phyloP scores from a whole-genome alignment of 2,797 vertebrate species.

The Macroramphosus scolopax region DNA sequence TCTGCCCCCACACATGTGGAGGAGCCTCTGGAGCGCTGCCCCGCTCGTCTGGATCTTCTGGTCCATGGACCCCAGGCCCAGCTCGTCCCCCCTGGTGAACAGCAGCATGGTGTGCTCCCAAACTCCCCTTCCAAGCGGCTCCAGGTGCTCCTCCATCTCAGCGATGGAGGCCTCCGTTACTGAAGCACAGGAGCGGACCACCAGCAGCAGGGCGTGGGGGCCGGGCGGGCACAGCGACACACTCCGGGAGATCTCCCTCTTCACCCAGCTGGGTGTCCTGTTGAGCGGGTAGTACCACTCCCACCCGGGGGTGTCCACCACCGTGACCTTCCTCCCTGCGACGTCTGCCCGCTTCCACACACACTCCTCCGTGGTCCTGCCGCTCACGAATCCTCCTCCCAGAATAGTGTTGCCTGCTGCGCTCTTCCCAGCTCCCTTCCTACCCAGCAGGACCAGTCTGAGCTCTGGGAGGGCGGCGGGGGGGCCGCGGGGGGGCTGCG shows the following conservation, averaged over 20 bases:
- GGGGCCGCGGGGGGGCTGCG: background rate
- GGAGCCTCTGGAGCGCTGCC: conserved; percentile 58
- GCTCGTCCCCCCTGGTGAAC: conserved; percentile 76
- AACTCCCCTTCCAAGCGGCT: conserved; percentile 60
- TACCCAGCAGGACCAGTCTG: conserved; percentile 74
- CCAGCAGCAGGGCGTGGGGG: conserved; percentile 75
- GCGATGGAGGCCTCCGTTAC: conserved; percentile 61
- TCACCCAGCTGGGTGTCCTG: conserved; percentile 76
- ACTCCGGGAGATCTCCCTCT: conserved; percentile 71
- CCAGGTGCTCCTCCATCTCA: conserved; percentile 75
- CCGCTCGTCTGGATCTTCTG: conserved; percentile 61
- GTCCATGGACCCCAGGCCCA: conserved; percentile 65
- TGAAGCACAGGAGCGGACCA: conserved; percentile 68
- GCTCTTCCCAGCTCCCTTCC: conserved; percentile 76
- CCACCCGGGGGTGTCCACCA: conserved; percentile 81
- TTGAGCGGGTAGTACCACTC: conserved; percentile 81
- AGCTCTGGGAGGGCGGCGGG: conserved; percentile 50
- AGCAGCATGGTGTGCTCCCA: conserved; percentile 75
- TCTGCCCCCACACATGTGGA: conserved; percentile 66
- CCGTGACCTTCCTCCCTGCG: conserved; percentile 57
- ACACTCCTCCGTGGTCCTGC: conserved; percentile 77
- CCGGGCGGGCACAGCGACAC: conserved; percentile 73
- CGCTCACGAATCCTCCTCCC: conserved; percentile 64
- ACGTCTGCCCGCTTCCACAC: conserved; percentile 65
- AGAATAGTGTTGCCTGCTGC: conserved; percentile 73